Evolutionary conservation across 2,113 vertebrate species (phyloP).

Genomic region (Cottus gobio): DNA sequence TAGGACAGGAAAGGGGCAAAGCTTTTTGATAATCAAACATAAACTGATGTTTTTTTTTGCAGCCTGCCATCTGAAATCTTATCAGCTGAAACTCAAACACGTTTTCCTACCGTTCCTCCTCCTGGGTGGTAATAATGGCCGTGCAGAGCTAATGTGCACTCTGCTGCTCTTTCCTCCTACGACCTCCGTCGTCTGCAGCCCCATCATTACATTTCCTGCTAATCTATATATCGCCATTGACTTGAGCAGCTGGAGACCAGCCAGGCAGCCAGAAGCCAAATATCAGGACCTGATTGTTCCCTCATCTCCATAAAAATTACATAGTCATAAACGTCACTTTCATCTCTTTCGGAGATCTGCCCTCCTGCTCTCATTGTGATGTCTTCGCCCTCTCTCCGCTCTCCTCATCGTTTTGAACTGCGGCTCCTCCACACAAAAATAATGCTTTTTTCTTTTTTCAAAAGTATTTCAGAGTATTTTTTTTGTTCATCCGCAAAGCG

Average conservation of each 20-base stretch:
- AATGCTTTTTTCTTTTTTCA: not conserved
- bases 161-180: not conserved
- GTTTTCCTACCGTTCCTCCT: not conserved
- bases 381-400: not conserved
- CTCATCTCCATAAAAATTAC: constrained; percentile 32
- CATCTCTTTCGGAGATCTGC: not conserved
- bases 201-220: constrained; percentile 41
- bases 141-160: not conserved
- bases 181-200: not conserved
- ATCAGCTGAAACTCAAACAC: not conserved
- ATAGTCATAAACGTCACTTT: constrained; percentile 26
- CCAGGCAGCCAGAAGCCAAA: constrained; percentile 22
- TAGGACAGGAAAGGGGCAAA: not conserved
- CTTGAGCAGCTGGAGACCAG: constrained; percentile 35
- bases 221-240: constrained; percentile 23
- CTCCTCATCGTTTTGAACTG: not conserved
- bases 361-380: not conserved
- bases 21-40: not conserved
- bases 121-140: not conserved
- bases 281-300: constrained; percentile 46
- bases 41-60: not conserved
- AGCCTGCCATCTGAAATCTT: not conserved
- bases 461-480: not conserved
- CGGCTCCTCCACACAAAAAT: not conserved
- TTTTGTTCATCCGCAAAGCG: not conserved